Conservation (phyloP, 2,888 invertebrate species). For the Eugnorisma glareosa region DNA sequence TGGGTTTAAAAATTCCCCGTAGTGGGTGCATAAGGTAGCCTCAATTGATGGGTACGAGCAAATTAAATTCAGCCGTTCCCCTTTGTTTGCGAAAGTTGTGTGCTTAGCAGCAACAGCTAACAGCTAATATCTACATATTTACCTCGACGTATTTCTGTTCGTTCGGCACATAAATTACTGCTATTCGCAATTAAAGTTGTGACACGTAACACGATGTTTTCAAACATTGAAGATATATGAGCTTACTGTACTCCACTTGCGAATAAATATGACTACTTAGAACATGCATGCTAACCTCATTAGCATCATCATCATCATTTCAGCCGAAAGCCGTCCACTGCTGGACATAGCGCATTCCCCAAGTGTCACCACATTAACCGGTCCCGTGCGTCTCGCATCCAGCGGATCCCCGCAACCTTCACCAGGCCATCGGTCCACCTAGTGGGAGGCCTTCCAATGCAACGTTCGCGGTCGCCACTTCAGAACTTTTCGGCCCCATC, state of each 20-base stretch:
- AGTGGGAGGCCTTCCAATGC: no score
- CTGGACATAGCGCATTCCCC: no score
- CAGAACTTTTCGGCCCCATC: no score
- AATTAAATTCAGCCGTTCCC: conserved; percentile 56
- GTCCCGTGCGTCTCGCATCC: no score
- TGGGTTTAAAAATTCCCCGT: conserved; percentile 1
- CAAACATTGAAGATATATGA: conserved; percentile 41
- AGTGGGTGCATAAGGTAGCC: conserved; percentile 41
- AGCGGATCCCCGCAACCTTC: no score
- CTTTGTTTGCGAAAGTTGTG: conserved; percentile 60
- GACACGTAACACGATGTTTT: conserved; percentile 47
- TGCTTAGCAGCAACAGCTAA: conserved; percentile 53
- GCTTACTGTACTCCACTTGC: conserved; percentile 1
- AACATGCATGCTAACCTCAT: not conserved
- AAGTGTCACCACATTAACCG: no score
- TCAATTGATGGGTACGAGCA: conserved; percentile 31
- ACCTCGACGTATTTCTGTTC: conserved; percentile 23
- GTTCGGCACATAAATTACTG: conserved; percentile 50
- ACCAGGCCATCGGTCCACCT: no score
- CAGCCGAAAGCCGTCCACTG: no score
- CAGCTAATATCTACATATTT: conserved; percentile 43
- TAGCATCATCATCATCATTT: no score
- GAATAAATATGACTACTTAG: conserved; percentile 36
- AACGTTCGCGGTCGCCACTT: no score
- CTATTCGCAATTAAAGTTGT: conserved; percentile 40